Percentiles rank a stretch among this genome's conserved stretches.
These are phyloP conservation scores for Lasioglossum leucozonium DNA, from an alignment of 2,888 invertebrate species.

Conservation along the genomic window DNA sequence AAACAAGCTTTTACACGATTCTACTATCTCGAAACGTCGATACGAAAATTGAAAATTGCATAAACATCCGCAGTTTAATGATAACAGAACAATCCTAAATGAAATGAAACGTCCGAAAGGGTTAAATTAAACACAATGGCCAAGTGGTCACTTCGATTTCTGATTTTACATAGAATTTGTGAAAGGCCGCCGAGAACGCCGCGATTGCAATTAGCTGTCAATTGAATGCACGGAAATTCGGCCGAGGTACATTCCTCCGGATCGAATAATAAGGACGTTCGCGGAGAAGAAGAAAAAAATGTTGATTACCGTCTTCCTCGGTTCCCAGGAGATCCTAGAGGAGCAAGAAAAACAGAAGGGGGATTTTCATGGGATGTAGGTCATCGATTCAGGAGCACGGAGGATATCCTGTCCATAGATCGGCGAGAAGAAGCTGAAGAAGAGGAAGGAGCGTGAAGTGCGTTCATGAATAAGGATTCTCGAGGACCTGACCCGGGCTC, in stretches of 20 bases:
- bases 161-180: background rate
- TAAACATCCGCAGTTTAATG: too few species aligned
- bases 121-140: background rate
- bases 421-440: slow-evolving; percentile 49
- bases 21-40: too few species aligned
- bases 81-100: too few species aligned
- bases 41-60: too few species aligned
- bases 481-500: slow-evolving; percentile 70
- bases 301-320: slow-evolving; percentile 46
- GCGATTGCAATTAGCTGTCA: background rate
- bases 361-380: slow-evolving; percentile 76
- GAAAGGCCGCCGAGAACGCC: background rate
- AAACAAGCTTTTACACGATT: too few species aligned
- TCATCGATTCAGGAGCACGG: slow-evolving; percentile 77
- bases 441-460: slow-evolving; percentile 72
- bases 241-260: background rate
- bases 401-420: slow-evolving; percentile 82
- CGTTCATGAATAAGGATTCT: slow-evolving; percentile 73
- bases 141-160: background rate
- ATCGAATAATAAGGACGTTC: background rate
- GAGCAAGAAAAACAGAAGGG: slow-evolving; percentile 53
- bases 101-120: too few species aligned
- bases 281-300: slow-evolving; percentile 10
- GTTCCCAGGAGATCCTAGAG: slow-evolving; percentile 68
- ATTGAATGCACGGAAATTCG: background rate